phyloP scores from a whole-genome alignment of 2,113 vertebrate genomes.

The Peucedramus taeniatus region DNA sequence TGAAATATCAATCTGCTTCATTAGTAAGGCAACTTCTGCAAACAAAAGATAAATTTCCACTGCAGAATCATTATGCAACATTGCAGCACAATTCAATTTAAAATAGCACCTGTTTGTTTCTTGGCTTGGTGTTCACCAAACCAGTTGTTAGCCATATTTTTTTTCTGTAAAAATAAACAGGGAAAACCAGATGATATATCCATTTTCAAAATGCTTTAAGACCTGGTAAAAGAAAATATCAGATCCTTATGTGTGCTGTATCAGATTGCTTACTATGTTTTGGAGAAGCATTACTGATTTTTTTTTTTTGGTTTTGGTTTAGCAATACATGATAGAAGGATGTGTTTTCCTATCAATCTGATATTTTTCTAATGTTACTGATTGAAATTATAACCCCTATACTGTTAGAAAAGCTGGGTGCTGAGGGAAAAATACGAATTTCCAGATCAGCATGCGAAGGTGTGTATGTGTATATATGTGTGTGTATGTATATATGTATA shows the following conservation, averaged over 20 bases:
- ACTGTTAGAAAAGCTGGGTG: not conserved
- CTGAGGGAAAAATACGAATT: not conserved
- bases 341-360: not conserved
- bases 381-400: not conserved
- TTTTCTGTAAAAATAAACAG: not conserved
- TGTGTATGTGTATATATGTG: not conserved
- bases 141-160: not conserved
- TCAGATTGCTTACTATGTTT: not conserved
- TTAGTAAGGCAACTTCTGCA: conserved; percentile 4
- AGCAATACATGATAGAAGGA: not conserved
- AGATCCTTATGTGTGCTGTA: not conserved
- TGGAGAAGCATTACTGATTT: not conserved
- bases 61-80: not conserved
- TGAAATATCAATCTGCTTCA: not conserved
- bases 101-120: conserved; percentile 14
- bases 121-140: conserved; percentile 29
- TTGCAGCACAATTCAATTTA: conserved; percentile 25
- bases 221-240: not conserved
- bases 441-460: not conserved
- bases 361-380: not conserved
- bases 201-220: conserved; percentile 1
- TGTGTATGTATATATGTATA: conserved; percentile 28
- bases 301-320: not conserved
- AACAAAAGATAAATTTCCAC: conserved; percentile 27
- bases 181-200: not conserved